Base-by-base conservation (phyloP, 2,888 invertebrate genomes). In the Listrodromus nycthemerus region DNA sequence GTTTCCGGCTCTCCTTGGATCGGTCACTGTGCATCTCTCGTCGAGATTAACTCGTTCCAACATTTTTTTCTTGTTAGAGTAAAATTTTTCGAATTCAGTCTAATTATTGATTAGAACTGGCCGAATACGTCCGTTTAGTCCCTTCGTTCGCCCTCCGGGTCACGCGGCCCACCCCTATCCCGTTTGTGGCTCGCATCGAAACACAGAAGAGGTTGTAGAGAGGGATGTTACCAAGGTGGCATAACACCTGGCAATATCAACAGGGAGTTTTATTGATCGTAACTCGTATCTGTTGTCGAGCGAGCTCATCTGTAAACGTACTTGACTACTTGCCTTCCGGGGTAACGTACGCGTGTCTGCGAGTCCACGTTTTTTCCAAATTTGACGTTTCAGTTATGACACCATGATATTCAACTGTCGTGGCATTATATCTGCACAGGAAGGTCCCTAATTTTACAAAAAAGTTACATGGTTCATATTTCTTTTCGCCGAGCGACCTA, bases 171-270 rank as follows among this genome's bases (percentile, higher is more conserved):
- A 81, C 78, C 67, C 58, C 78, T 80, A 37, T 48, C 21, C 77
- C 48, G 45, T 58, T 33, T 73, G 27, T 77, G 55, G 58, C 55
- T 75, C 79, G 16, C 45, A 24, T 61, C 52, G 67, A 48, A 70
- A 78, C 66, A 67, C 21, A 52, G 16, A 58, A 63, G 55, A 45
- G 41, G 21, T 55, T 55, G 58, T 65, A 79, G 81, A 61, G 84
- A 83, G 79, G 74, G 70, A 81, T 77, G 87, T 87, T 86, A 86
- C 87, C 87, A 86, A 85, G 87, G 87, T 87, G 85, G 82, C 79
- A 83, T 80, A 73, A 52, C 83, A 87, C 87, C 86, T 85, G 85
- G 78, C 74, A 81, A 84, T 80, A 78, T 79, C 82, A 84, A 85
- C 86, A 83, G 58, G 69, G 81, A 73, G 69, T 55, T 66, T 80